Evolutionary conservation across 2,888 invertebrate species (phyloP).

Genomic region (Eristalis tenax): DNA sequence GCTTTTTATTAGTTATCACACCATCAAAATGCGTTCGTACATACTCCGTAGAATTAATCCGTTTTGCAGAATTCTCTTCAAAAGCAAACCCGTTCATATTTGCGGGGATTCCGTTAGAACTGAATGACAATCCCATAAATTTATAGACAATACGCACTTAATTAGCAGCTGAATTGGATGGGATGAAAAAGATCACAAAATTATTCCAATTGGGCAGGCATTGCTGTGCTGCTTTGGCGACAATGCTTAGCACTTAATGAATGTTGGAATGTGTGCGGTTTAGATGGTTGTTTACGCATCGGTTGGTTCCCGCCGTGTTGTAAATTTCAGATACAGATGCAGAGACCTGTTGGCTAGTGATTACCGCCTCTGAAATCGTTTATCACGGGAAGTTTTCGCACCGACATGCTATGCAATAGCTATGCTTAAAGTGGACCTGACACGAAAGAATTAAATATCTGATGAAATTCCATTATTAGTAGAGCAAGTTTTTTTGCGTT

Average conservation of each 20-base stretch:
- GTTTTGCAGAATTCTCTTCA: constrained; percentile 31
- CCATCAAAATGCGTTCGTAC: background rate
- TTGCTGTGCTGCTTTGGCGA: background rate
- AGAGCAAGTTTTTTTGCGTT: constrained; percentile 3
- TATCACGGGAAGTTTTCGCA: background rate
- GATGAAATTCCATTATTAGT: constrained; percentile 29
- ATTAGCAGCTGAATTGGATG: background rate
- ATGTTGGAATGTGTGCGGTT: background rate
- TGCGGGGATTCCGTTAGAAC: background rate
- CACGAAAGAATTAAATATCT: constrained; percentile 5
- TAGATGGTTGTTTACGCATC: constrained; percentile 13
- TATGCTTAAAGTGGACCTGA: constrained; percentile 11
- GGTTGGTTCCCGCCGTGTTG: constrained; percentile 34
- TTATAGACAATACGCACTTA: background rate
- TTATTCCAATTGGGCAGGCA: background rate
- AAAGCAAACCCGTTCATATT: background rate
- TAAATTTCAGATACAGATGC: constrained; percentile 16
- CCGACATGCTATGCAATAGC: constrained; percentile 33
- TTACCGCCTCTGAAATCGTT: constrained; percentile 33
- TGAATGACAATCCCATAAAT: constrained; percentile 37
- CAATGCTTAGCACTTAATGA: constrained; percentile 9
- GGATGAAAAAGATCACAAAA: constrained; percentile 6
- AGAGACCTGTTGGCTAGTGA: constrained; percentile 28
- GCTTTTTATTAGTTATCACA: constrained; percentile 9
- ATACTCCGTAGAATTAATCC: background rate